Evolutionary conservation across 2,113 vertebrate genomes (phyloP), one percentile per base, ranked within the genome.

Genomic region (Ctenomys sociabilis): DNA sequence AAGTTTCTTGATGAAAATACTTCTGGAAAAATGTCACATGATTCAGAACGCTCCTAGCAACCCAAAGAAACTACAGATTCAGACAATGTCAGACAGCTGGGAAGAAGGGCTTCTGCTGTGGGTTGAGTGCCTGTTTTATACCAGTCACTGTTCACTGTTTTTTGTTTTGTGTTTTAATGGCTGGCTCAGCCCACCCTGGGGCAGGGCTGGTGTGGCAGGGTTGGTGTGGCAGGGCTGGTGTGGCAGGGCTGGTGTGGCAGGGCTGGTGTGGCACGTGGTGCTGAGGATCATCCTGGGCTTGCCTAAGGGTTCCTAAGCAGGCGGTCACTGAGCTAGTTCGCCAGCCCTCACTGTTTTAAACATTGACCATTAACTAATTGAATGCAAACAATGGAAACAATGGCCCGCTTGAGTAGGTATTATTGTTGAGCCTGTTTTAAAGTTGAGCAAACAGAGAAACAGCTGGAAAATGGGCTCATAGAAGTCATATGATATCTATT

Each of bases 381-480:
- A 83, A 83, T 40, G 26, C 21, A 83, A 35, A 64, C 72, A 68
- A 37, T 35, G 22, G 37, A 57, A 57, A 57, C 54, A 57, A 57
- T 57, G 54, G 16, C 26, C 40, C 95, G 45, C 82, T 63, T 43
- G 90, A 22, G 59, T n/a, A 70, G 10, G 24, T 82, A 28, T 24
- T 75, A 17, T 19, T 22, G 9, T 77, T 92, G 45, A 45, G n/a
- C 54, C 82, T 81, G 49, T 90, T 96, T 92, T 52, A 57, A 43
- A 94, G 37, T 88, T 72, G 22, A 95, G 70, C 84, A 95, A 87
- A 81, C n/a, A 5, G 9, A 90, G 49, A 16, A 78, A 43, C 17
- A 52, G 32, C n/a, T 61, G 14, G 49, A 52, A 82, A 90, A 81
- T 13, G 30, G 21, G 24, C 66, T 2, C 81, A 45, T 1, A 78